phyloP scores from a whole-genome alignment of 2,888 invertebrate genomes.

The Dicyrtoma fusca region DNA sequence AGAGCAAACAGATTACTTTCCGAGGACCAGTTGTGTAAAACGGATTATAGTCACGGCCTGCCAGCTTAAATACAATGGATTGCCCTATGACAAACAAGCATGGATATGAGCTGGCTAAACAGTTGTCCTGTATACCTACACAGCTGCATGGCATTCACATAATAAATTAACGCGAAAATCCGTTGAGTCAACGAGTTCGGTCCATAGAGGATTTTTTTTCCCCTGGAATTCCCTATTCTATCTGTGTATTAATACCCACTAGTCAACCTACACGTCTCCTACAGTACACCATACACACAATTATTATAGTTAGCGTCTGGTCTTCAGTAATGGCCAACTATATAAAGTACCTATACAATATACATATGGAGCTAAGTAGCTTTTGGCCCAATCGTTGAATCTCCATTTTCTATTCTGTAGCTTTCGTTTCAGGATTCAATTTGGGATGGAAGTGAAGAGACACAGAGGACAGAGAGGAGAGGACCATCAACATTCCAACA shows the following conservation, averaged over 20 bases:
- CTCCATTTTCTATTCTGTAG: too few species aligned
- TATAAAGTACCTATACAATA: too few species aligned
- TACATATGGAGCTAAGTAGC: too few species aligned
- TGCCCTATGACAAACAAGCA: conserved; percentile 34
- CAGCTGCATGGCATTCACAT: conserved; percentile 18
- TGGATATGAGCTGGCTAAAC: background rate
- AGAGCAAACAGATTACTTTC: conserved; percentile 46
- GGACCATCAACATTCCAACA: conserved; percentile 6
- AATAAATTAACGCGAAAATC: conserved; percentile 31
- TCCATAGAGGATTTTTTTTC: conserved; percentile 18
- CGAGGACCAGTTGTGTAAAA: conserved; percentile 36
- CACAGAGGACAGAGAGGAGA: too few species aligned
- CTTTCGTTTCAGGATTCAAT: too few species aligned
- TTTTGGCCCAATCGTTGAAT: too few species aligned
- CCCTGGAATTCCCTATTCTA: background rate
- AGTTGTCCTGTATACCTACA: background rate
- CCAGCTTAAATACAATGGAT: conserved; percentile 38
- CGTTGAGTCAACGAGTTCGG: conserved; percentile 33
- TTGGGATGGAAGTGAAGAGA: too few species aligned
- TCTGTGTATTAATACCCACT: background rate
- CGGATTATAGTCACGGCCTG: conserved; percentile 41
- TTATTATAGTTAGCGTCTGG: background rate
- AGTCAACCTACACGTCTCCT: too few species aligned
- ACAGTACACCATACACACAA: too few species aligned
- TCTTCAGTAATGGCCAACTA: too few species aligned